These are phyloP conservation scores for Pelosia muscerda DNA, from an alignment of 2,888 invertebrate genomes.

Conservation along the genomic window DNA sequence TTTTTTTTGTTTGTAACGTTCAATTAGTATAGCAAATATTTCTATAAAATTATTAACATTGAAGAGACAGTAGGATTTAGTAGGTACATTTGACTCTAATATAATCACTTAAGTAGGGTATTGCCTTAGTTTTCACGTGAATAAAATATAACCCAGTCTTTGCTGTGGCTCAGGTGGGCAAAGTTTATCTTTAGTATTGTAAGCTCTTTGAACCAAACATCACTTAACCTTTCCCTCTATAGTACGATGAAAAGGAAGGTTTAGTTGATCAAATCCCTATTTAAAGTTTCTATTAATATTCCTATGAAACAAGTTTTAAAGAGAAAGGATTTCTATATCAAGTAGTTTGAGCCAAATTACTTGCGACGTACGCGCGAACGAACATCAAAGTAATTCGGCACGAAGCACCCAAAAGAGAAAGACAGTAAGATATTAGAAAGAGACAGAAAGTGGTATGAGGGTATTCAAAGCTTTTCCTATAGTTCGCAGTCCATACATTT, in stretches of 20 bases:
- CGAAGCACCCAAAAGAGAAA: neutral
- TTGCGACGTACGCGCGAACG: neutral
- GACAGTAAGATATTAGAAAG: neutral
- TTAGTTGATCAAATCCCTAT: neutral
- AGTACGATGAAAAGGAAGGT: neutral
- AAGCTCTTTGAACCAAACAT: neutral
- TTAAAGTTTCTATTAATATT: neutral
- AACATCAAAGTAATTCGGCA: neutral
- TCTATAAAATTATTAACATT: too few species aligned
- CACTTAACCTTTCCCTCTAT: neutral
- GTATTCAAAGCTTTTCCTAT: slow-evolving; percentile 12
- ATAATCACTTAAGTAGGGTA: too few species aligned
- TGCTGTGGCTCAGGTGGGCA: neutral
- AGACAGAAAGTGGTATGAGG: neutral
- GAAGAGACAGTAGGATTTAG: too few species aligned
- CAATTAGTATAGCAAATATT: too few species aligned
- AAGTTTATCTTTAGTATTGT: neutral
- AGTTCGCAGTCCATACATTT: slow-evolving; percentile 16
- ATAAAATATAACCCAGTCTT: neutral
- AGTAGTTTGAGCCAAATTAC: neutral
- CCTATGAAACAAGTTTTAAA: neutral
- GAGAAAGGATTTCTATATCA: neutral
- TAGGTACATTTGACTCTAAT: too few species aligned
- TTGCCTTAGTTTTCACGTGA: too few species aligned
- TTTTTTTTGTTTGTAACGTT: too few species aligned